Evolutionary conservation across 2,888 invertebrate genomes (phyloP).

Genomic region (Parnassius mnemosyne): DNA sequence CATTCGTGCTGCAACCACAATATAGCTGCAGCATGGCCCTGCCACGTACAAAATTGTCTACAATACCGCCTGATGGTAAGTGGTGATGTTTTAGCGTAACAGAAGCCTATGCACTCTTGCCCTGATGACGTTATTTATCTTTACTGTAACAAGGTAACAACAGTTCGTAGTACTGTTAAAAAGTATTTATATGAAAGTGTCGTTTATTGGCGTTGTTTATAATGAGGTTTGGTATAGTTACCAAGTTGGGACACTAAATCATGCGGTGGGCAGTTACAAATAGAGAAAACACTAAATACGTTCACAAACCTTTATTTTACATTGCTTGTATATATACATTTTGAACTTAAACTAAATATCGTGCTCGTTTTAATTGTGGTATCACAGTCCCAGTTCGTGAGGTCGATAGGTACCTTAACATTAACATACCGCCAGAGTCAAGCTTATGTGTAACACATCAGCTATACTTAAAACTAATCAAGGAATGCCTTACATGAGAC

Average conservation of each 20-base stretch:
- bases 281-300: constrained; percentile 29
- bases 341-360: constrained; percentile 51
- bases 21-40: no score
- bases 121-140: no score
- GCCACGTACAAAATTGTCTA: no score
- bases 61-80: no score
- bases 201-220: no score
- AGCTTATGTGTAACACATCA: constrained; percentile 18
- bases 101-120: no score
- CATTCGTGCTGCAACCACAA: no score
- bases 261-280: constrained; percentile 20
- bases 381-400: constrained; percentile 62
- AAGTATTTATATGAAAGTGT: no score
- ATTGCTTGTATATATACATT: constrained; percentile 64
- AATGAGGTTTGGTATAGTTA: no score
- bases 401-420: constrained; percentile 25
- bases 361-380: constrained; percentile 61
- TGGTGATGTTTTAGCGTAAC: no score
- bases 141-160: no score
- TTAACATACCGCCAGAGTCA: constrained; percentile 19
- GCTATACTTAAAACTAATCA: constrained; percentile 15
- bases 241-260: not conserved
- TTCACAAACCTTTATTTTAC: constrained; percentile 41
- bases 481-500: constrained; percentile 13
- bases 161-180: no score